Evolutionary conservation across 2,113 vertebrate species (phyloP), one percentile per base, ranked within the genome.

Genomic region (Dinomys branickii): DNA sequence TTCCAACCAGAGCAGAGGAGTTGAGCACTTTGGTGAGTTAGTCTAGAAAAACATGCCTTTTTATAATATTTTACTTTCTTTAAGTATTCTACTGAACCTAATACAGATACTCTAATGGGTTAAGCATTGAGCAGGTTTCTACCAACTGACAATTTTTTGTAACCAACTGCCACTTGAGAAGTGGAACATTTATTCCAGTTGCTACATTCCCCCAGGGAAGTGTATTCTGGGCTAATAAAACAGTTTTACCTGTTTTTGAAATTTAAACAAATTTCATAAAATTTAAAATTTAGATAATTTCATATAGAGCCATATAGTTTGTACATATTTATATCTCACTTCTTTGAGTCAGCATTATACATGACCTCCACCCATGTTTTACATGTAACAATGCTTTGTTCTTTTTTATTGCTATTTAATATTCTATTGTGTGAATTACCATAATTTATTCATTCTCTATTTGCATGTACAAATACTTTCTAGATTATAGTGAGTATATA

Each of bases 291-390:
- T 83, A 59, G 85, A 78, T 38, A 71, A 59, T 52, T 78, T 78
- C 26, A 35, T 78, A 77, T 58, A 58, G 30, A 94, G 28, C 24
- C 52, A n/a, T 81, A 69, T 50, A 58, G 38, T 75, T 75, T 89
- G 19, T 59, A 80, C 2, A 88, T 5, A 17, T 88, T 87, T 85
- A 14, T 44, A 91, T 56, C 6, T 61, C 61, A 94, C 7, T 71
- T 77, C 26, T 92, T 93, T 86, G n/a, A 91, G 50, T 54, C 54
- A 95, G 67, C 22, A n/a, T 38, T 52, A 38, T 67, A 75, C 38
- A 75, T 90, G 47, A 90, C 30, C 69, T 52, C 87, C 30, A 82
- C 78, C 22, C 63, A 59, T 92, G 41, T 85, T 90, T 96, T 93
- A 35, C 59, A 67, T 59, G 14, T 88, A 67, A 41, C 28, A 73